phyloP scores from a whole-genome alignment of 1,140 invertebrate genomes.

The Aphelenchoides fujianensis region DNA sequence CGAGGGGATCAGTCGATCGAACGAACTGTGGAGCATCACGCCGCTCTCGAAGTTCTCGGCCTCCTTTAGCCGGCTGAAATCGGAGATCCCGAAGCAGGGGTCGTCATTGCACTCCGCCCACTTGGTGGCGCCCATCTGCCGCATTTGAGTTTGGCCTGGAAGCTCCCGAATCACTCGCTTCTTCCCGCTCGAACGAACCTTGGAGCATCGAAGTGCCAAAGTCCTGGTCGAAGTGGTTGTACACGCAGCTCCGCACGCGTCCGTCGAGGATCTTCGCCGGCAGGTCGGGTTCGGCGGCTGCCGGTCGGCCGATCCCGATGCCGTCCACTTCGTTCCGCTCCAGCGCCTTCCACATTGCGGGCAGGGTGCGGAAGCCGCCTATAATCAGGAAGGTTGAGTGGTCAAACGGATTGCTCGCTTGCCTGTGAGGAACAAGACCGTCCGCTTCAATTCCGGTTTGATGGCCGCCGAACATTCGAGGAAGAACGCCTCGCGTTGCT shows the following conservation, averaged over 20 bases:
- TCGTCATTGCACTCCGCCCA: constrained; percentile 6
- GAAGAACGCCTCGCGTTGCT: constrained; percentile 32
- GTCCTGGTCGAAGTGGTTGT: constrained; percentile 26
- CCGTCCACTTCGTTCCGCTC: constrained; percentile 17
- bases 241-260: constrained; percentile 11
- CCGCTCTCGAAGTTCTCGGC: not conserved
- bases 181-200: too few relatives aligned
- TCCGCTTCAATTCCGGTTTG: constrained; percentile 18
- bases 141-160: constrained; percentile 19
- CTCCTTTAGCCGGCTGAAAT: constrained; percentile 4
- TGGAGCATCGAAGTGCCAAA: constrained; percentile 11
- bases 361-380: too few relatives aligned
- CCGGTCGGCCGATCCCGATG: constrained; percentile 16
- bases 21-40: not conserved
- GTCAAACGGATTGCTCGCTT: not conserved
- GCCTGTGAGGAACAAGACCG: constrained; percentile 16
- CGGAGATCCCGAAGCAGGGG: constrained; percentile 11
- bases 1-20: too few relatives aligned
- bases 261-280: not conserved
- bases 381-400: too few relatives aligned
- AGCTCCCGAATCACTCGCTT: too few relatives aligned
- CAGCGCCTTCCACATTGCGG: not conserved
- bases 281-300: not conserved
- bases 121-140: constrained; percentile 4
- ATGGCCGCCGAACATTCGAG: constrained; percentile 13